Conservation (phyloP, 2,888 invertebrate species). For the Ornithoptera priamus region DNA sequence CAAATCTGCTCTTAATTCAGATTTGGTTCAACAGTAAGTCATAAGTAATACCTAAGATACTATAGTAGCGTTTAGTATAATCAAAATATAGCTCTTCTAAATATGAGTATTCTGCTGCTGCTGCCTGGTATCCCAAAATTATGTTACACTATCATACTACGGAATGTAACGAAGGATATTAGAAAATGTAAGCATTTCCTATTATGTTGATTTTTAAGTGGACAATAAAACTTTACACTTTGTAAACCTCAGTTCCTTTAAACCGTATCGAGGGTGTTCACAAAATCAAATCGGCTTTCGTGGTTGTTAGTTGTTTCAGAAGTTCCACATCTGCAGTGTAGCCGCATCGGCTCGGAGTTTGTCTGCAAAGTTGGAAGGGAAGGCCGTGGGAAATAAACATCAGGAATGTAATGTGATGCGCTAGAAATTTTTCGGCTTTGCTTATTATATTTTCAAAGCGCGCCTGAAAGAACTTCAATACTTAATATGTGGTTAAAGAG, state of each 20-base stretch:
- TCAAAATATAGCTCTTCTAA: background rate
- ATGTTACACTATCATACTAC: too few species aligned
- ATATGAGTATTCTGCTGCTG: too few species aligned
- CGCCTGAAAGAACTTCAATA: too few species aligned
- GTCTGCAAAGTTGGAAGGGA: slow-evolving; percentile 1
- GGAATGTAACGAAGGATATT: too few species aligned
- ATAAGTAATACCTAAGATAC: background rate
- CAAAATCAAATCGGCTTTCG: slow-evolving; percentile 18
- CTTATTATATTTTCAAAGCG: background rate
- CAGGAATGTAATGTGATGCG: background rate
- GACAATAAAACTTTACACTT: background rate
- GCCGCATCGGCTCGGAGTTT: slow-evolving; percentile 11
- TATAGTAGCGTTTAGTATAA: background rate
- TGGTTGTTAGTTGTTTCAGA: slow-evolving; percentile 13
- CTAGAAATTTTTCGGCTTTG: background rate
- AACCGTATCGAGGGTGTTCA: slow-evolving; percentile 7
- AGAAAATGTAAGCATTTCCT: background rate
- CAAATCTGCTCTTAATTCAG: too few species aligned
- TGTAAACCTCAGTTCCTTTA: slow-evolving; percentile 8
- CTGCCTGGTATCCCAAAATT: too few species aligned
- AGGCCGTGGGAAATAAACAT: slow-evolving; percentile 10
- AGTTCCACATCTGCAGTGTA: slow-evolving; percentile 24
- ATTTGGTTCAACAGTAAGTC: background rate
- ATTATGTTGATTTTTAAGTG: background rate
- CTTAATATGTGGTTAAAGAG: too few species aligned